A percentile compares a stretch with the other conserved stretches of the same genome.
phyloP scores from a whole-genome alignment of 1,140 invertebrate species.

The Nasonia vitripennis region DNA sequence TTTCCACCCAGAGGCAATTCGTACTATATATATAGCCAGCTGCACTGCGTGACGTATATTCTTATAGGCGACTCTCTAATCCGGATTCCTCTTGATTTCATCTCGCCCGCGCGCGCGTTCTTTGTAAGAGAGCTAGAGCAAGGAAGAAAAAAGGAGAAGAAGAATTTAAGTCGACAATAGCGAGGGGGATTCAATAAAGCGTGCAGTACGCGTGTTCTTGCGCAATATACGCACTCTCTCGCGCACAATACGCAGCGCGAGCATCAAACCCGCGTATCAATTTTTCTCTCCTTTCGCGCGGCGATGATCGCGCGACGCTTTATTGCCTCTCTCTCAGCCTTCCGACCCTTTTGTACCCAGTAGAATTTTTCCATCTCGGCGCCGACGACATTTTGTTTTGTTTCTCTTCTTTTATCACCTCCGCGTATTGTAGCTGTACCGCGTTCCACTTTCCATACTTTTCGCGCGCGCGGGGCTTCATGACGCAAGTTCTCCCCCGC shows the following conservation, averaged over 20 bases:
- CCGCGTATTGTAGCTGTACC: background rate
- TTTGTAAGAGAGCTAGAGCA: background rate
- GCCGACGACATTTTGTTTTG: background rate
- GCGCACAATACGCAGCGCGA: background rate
- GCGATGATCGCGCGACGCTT: slow-evolving; percentile 21
- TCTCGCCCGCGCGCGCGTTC: background rate
- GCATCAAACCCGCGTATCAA: slow-evolving; percentile 10
- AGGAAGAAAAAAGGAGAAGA: background rate
- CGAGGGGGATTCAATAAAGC: background rate
- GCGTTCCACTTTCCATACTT: slow-evolving; percentile 7
- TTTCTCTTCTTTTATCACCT: background rate
- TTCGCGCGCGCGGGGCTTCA: background rate
- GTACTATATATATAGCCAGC: background rate
- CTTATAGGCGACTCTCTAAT: background rate
- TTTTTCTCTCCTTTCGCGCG: slow-evolving; percentile 16
- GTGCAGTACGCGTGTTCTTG: background rate
- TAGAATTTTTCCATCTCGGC: background rate
- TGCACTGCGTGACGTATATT: background rate
- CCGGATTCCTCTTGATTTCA: slow-evolving; percentile 18
- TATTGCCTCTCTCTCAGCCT: background rate
- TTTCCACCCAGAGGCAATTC: background rate
- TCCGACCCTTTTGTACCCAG: background rate
- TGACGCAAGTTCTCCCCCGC: background rate
- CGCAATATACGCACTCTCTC: background rate
- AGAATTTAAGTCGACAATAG: background rate